Base-by-base conservation (phyloP, 2,888 invertebrate genomes). In the Idaea dimidiata region DNA sequence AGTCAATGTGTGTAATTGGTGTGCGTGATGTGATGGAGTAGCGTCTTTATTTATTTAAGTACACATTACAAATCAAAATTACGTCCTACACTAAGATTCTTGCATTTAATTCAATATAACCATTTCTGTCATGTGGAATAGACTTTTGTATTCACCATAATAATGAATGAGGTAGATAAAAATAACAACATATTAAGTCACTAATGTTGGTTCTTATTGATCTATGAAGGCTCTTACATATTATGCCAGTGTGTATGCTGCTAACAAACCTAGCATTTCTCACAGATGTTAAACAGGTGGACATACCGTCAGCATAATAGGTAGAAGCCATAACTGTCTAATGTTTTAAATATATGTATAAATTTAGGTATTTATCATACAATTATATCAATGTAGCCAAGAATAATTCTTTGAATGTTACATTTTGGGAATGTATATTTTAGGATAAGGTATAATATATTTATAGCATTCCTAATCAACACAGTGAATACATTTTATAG, bases 401-500 rank as follows among this genome's bases (percentile, higher is more conserved):
- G 43, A 43, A 8, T 3, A 3, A 24, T 43, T 8, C 6, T 43
- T 5, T 8, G 14, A 43, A 43, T 8, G 10, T 43, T 43, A 43
- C 43, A 43, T 43, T 24, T 43, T 43, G 43, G 43, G 8, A 43
- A 14, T 43, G 43, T 43, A 43, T 43, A 8, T 43, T 14, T 43
- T 43, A 43, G 10, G 43, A 69, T 71, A 72, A 70, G 64, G 65
- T 69, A 65, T 71, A 71, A 64, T 75, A 70, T 72, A 71, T 68
- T 63, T 66, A 66, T 75, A 76, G 75, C 80, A 81, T 83, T 81
- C 75, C 79, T 79, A 70, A 43, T 43, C 66, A 70, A 70, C 73
- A 81, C 66, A 65, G 67, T 73, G 73, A 77, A 75, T 73, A 71
- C 76, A 73, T 43, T 67, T 54, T 66, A 64, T 61, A 64, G 66